Conservation (phyloP, 2,888 invertebrate species). For the Agriotes lineatus region DNA sequence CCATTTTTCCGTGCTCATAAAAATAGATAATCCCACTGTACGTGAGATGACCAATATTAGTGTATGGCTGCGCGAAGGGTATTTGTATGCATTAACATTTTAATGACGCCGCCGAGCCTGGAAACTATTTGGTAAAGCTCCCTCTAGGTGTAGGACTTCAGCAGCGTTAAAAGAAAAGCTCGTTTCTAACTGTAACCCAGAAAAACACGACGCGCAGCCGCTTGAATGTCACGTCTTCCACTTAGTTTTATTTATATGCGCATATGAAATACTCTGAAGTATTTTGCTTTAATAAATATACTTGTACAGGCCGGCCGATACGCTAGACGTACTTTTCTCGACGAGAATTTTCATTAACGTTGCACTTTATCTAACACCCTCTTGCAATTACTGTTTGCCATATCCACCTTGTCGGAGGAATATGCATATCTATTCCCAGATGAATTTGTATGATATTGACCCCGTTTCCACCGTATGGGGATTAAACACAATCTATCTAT, state of each 20-base stretch:
- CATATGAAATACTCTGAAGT: constrained; percentile 17
- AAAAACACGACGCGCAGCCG: background rate
- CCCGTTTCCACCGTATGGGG: too few species aligned
- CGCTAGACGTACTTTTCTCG: constrained; percentile 4
- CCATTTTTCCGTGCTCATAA: too few species aligned
- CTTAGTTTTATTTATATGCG: constrained; percentile 28
- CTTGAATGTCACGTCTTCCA: constrained; percentile 4
- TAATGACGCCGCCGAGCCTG: background rate
- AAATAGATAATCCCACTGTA: too few species aligned
- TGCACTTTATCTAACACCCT: constrained; percentile 7
- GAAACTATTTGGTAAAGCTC: background rate
- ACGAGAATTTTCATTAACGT: constrained; percentile 22
- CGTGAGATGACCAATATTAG: background rate
- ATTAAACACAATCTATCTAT: too few species aligned
- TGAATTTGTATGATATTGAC: constrained; percentile 13
- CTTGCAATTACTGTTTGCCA: constrained; percentile 17
- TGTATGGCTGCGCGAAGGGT: background rate
- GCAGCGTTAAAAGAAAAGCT: background rate
- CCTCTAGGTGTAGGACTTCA: too few species aligned
- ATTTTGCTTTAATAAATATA: constrained; percentile 27
- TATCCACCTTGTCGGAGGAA: constrained; percentile 9
- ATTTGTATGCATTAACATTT: constrained; percentile 25
- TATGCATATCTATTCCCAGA: constrained; percentile 24
- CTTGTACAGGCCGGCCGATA: constrained; percentile 3
- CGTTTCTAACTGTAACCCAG: background rate